phyloP scores from a whole-genome alignment of 1,140 invertebrate genomes.

The Drosophila santomea region DNA sequence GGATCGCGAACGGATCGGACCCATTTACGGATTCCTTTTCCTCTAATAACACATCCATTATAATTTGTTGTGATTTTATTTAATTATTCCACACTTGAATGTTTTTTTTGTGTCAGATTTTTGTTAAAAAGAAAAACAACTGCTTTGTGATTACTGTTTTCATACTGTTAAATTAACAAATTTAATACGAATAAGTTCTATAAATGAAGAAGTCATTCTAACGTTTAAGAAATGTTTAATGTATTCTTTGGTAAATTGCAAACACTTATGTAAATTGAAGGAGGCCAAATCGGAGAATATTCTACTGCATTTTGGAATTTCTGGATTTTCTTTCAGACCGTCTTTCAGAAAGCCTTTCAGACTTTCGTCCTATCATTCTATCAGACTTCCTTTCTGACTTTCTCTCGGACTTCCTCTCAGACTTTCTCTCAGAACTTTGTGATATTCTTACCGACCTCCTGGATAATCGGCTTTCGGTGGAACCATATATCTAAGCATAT shows the following conservation, averaged over 20 bases:
- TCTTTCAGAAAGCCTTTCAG: neutral
- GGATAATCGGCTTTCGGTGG: neutral
- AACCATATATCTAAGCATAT: neutral
- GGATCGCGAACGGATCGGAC: neutral
- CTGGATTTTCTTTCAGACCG: neutral
- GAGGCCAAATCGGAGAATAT: neutral
- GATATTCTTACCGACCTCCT: neutral
- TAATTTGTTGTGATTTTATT: neutral
- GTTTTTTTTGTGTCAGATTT: neutral
- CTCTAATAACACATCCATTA: neutral
- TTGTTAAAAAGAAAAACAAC: neutral
- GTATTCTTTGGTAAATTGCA: constrained; percentile 1
- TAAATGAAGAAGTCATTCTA: neutral
- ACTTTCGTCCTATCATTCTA: neutral
- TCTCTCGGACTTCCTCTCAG: neutral
- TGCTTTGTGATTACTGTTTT: neutral
- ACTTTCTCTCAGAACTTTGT: neutral
- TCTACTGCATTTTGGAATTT: constrained; percentile 5
- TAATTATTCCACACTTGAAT: neutral
- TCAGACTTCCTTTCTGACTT: neutral
- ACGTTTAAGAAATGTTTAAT: neutral
- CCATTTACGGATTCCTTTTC: neutral
- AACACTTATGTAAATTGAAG: neutral
- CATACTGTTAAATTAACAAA: no score
- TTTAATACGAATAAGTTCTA: neutral